Base-by-base conservation (phyloP, 2,113 vertebrate species). In the Solea senegalensis region DNA sequence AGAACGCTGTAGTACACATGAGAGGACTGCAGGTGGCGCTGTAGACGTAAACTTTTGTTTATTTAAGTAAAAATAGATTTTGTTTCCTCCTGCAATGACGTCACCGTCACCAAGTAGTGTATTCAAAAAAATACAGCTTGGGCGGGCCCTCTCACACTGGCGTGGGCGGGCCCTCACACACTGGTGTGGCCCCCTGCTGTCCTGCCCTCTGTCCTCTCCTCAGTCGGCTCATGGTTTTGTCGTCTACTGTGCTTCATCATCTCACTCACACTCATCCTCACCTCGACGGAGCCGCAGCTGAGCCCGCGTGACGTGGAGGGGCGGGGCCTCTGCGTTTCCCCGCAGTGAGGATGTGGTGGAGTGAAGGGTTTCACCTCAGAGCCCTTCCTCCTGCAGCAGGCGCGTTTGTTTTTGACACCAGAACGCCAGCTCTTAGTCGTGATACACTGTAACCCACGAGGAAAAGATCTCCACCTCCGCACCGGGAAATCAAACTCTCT, bases 241-340 rank as follows among this genome's bases (percentile, higher is more conserved):
- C 74, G 69, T 89, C 73, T 89, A 69, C 86, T 90, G 86, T 86
- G 79, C 71, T 45, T 89, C 55, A 51, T 88, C 90, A 92, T 90
- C 89, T 45, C 44, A 44, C 9, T 45, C 44, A 80, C 41, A 34
- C 40, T 78, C 69, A 68, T 89, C 70, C 41, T 88, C 77, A 45
- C 85, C 81, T 89, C 74, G 63, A 61, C 72, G 41, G 52, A 51
- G 78, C 61, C 69, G 26, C 75, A 62, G 64, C 15, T 6, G 34
- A 34, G 34, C 3, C 34, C 3, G 34, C 21, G 34, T 34, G 34
- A 34, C 34, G 50, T 63, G 56, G 56, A 57, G 27, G 51, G 56
- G 55, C 54, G 9, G 61, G 52, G 62, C 76, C 52, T 11, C 5
- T 28, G 49, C 49, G 62, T 40, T 28, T 45, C 48, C 48, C 49